These are phyloP conservation scores for Podilymbus podiceps DNA, from an alignment of 2,113 vertebrate genomes.

Conservation along the genomic window DNA sequence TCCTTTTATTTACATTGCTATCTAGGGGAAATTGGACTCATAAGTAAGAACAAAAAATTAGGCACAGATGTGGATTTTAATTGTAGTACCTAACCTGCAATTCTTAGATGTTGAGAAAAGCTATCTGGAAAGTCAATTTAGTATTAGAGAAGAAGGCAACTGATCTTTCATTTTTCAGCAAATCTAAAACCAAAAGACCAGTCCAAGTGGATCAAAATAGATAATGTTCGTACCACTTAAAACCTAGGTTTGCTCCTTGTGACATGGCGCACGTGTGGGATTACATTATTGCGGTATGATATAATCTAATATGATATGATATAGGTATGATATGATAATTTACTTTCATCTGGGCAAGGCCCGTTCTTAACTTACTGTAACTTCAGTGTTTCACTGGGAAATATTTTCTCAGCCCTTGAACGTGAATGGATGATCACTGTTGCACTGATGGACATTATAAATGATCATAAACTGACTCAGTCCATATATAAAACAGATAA, in stretches of 20 bases:
- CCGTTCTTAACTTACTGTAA: neutral
- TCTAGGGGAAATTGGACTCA: neutral
- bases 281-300: neutral
- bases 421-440: rapidly evolving
- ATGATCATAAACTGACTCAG: neutral
- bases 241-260: neutral
- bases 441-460: neutral
- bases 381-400: neutral
- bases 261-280: neutral
- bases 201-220: neutral
- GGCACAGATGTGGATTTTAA: neutral
- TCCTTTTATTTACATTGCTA: neutral
- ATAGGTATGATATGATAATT: neutral
- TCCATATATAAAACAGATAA: neutral
- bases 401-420: neutral
- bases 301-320: no score
- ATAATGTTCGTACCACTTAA: neutral
- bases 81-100: neutral
- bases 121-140: neutral
- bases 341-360: neutral
- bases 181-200: neutral
- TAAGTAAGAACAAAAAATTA: neutral
- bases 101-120: neutral
- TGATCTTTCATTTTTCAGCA: neutral
- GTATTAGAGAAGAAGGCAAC: neutral